Base-by-base conservation (phyloP, 2,113 vertebrate genomes). In the Anhinga anhinga region DNA sequence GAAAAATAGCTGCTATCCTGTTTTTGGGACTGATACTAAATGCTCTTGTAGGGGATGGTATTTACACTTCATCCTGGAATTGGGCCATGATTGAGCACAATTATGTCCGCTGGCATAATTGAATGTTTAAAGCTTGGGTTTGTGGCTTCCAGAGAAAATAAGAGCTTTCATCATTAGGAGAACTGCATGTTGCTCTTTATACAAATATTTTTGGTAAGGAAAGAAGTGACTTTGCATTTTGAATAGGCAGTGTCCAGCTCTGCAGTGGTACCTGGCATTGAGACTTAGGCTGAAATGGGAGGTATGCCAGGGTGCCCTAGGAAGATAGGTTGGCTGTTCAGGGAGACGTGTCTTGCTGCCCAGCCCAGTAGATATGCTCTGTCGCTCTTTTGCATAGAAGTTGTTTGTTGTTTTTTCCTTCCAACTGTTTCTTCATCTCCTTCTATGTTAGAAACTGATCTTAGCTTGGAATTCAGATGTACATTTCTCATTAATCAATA, bases 31-130 rank as follows among this genome's bases (percentile, higher is more conserved):
- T 66, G 55, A 58, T 85, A 59, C 53, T 81, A 53, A 94, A 66
- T 66, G 78, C 44, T 87, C 52, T 69, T 25, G 15, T 38, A 49
- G n/a, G 38, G 59, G 27, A 15, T 84, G 42, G 13, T 67, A 42
- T 91, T 96, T 78, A 25, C 38, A 45, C 29, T 91, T 78, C 56
- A 59, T 66, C 87, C 78, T 93, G 70, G 78, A 85, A 67, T 67
- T 38, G 85, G 42, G 29, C 69, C 17, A 3, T 5, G 38, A 82
- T 27, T 59, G 67, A 91, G 26, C 53, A 26, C 72, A 38, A 15
- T 78, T 72, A 19, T 50, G 49, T 82, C 88, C 4, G 1, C 71
- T 92, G 88, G 38, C 36, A 27, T 45, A 67, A 84, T 2, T 2
- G 5, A 45, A 19, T 32, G 16, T 47, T 82, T 58, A 12, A 49